Percentiles rank a stretch among this genome's conserved stretches.
phyloP scores from a whole-genome alignment of 2,113 vertebrate genomes.

The Lontra canadensis region DNA sequence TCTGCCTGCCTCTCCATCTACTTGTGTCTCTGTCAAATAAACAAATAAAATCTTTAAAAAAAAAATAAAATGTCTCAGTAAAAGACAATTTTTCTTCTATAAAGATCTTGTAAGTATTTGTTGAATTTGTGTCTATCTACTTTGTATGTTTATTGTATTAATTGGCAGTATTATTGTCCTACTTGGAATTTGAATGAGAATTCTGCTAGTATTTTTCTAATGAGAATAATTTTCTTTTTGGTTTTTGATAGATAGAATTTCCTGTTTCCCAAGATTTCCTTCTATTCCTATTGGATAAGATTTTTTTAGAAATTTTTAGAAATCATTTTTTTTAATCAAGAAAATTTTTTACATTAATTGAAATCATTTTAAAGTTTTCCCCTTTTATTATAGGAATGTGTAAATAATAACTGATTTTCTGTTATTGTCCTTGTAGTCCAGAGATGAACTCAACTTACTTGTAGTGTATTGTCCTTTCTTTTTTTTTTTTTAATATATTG shows the following conservation, averaged over 20 bases:
- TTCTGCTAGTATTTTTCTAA: neutral
- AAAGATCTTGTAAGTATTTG: neutral
- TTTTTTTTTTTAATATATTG: neutral
- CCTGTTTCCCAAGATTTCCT: neutral
- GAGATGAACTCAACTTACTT: neutral
- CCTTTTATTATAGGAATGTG: neutral
- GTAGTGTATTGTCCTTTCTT: neutral
- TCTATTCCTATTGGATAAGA: neutral
- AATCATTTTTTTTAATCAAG: neutral
- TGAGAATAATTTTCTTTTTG: slow-evolving; percentile 4
- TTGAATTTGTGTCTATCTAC: neutral
- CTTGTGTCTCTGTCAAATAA: too few relatives aligned
- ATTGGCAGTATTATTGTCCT: neutral
- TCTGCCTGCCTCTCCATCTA: too few relatives aligned
- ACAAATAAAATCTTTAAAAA: too few relatives aligned
- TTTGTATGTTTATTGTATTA: neutral
- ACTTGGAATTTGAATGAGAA: neutral
- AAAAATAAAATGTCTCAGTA: neutral
- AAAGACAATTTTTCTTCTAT: neutral
- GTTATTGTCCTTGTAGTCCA: neutral
- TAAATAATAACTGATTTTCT: slow-evolving; percentile 15
- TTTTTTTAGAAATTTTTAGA: neutral
- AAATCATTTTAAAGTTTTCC: neutral
- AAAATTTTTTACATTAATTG: neutral
- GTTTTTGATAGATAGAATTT: neutral